Conservation (phyloP, 2,888 invertebrate species). For the Lapara coniferarum region DNA sequence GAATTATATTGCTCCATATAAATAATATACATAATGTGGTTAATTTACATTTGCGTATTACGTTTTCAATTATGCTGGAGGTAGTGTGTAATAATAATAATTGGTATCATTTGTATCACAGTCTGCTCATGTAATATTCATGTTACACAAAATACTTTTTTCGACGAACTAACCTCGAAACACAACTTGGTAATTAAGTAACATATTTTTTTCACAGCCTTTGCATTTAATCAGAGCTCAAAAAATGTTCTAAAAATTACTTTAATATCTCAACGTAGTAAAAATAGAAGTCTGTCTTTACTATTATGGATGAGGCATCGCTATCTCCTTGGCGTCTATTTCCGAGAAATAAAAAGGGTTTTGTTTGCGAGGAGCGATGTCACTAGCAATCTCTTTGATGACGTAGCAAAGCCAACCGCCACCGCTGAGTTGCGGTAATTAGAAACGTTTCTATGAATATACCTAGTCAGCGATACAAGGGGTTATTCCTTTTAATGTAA, state of each 20-base stretch:
- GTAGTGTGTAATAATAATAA: too few species aligned
- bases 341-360: conserved; percentile 40
- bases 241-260: too few species aligned
- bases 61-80: not conserved
- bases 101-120: too few species aligned
- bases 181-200: too few species aligned
- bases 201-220: too few species aligned
- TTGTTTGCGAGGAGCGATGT: conserved; percentile 46
- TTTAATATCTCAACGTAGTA: too few species aligned
- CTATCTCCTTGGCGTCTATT: conserved; percentile 25
- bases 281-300: not conserved
- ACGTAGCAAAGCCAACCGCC: conserved; percentile 51
- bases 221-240: too few species aligned
- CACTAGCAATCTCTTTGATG: conserved; percentile 55
- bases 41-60: not conserved
- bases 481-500: conserved; percentile 43
- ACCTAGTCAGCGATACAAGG: conserved; percentile 43
- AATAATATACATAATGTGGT: not conserved
- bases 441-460: conserved; percentile 55
- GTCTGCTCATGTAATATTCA: too few species aligned
- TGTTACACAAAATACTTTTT: too few species aligned
- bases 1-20: not conserved
- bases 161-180: too few species aligned
- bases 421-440: conserved; percentile 56
- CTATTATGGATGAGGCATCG: conserved; percentile 27